phyloP scores from a whole-genome alignment of 2,888 invertebrate genomes.

The Hirtodrosophila trivittata region DNA sequence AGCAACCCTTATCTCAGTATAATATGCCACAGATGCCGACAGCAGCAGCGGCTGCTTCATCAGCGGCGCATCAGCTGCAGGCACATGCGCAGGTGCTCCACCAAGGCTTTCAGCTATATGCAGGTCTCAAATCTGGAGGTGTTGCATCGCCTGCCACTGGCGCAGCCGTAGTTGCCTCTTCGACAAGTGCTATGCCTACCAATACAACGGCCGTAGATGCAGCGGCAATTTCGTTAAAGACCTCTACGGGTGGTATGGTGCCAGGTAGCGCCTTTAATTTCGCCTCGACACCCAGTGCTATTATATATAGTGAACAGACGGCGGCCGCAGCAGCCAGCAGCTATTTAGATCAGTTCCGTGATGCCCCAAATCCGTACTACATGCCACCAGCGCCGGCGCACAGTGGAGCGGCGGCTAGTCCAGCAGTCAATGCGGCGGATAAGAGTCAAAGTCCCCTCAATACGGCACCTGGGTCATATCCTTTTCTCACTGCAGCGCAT shows the following conservation, averaged over 20 bases:
- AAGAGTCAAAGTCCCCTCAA: conserved; percentile 84
- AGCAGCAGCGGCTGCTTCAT: conserved; percentile 73
- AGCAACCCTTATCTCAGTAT: conserved; percentile 59
- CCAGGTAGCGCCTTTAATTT: conserved; percentile 94
- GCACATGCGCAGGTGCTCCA: conserved; percentile 80
- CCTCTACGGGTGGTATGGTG: conserved; percentile 87
- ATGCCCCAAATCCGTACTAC: conserved; percentile 87
- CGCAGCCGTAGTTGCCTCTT: conserved; percentile 43
- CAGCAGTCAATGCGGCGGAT: conserved; percentile 68
- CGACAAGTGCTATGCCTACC: conserved; percentile 15
- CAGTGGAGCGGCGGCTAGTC: conserved; percentile 70
- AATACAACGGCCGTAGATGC: conserved; percentile 73
- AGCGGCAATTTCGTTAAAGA: conserved; percentile 86
- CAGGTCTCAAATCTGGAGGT: conserved; percentile 85
- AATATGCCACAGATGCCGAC: conserved; percentile 69
- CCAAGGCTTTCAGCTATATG: conserved; percentile 86
- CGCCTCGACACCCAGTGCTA: conserved; percentile 87
- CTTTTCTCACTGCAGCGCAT: conserved; percentile 87
- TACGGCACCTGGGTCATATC: conserved; percentile 84
- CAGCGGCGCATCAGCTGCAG: conserved; percentile 70
- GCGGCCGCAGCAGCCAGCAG: conserved; percentile 86
- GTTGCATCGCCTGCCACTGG: conserved; percentile 70
- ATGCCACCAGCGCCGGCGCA: conserved; percentile 84
- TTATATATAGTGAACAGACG: conserved; percentile 83
- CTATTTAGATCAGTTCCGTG: conserved; percentile 88